Evolutionary conservation across 2,888 invertebrate species (phyloP).

Genomic region (Ectemnius lituratus): DNA sequence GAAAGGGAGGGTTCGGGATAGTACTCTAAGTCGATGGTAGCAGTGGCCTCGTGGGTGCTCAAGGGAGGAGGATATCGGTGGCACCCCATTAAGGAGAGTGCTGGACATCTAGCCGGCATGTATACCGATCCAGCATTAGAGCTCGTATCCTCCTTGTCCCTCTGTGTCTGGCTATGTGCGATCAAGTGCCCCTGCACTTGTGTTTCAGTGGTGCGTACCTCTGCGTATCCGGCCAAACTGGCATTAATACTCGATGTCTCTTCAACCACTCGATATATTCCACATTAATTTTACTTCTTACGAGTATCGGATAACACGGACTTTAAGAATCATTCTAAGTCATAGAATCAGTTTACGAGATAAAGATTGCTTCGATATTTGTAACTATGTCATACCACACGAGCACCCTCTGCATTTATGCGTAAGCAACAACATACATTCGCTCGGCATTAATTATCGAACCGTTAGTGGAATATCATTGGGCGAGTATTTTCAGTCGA

Average conservation of each 20-base stretch:
- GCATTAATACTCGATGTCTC: conserved; percentile 71
- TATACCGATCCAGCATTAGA: conserved; percentile 48
- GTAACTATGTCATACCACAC: not conserved
- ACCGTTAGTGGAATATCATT: conserved; percentile 48
- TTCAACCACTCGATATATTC: conserved; percentile 32
- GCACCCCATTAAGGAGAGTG: conserved; percentile 75
- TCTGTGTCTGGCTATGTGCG: conserved; percentile 15
- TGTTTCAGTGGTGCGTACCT: conserved; percentile 41
- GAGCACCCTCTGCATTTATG: not conserved
- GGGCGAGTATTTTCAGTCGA: conserved; percentile 46
- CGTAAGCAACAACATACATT: conserved; percentile 1
- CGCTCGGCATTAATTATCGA: conserved; percentile 45
- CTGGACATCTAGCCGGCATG: conserved; percentile 64
- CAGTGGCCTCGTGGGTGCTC: conserved; percentile 5
- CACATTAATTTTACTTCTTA: conserved; percentile 25
- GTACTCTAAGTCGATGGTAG: not conserved
- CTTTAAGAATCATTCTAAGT: no score
- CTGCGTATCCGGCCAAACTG: conserved; percentile 56
- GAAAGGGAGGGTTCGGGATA: conserved; percentile 1
- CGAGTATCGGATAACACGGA: not conserved
- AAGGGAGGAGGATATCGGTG: conserved; percentile 65
- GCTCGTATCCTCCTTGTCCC: conserved; percentile 26
- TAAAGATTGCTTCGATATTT: not conserved
- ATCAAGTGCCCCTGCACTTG: not conserved
- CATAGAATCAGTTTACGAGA: not conserved